These are phyloP conservation scores for Eumaeus atala DNA, from an alignment of 1,140 invertebrate genomes.

Conservation along the genomic window DNA sequence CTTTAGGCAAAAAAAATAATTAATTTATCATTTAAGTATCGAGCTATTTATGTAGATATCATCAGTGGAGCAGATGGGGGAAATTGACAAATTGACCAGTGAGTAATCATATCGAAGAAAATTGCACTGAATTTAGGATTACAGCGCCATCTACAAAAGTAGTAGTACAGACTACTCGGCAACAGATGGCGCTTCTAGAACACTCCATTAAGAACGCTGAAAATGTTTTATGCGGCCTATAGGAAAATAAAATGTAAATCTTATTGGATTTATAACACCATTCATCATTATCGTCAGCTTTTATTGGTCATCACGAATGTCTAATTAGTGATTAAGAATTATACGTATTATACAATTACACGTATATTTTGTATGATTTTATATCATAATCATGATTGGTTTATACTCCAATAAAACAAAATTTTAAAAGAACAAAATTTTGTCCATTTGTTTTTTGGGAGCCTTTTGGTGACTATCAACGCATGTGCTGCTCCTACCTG, in stretches of 20 bases:
- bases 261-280: conserved; percentile 2
- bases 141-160: conserved; percentile 5
- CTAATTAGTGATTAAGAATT: neutral
- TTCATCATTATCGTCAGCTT: neutral
- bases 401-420: neutral
- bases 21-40: too few relatives aligned
- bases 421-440: neutral
- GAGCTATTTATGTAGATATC: too few relatives aligned
- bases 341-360: too few relatives aligned
- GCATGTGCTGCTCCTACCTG: too few relatives aligned
- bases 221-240: too few relatives aligned
- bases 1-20: too few relatives aligned
- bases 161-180: conserved; percentile 38
- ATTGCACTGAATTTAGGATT: too few relatives aligned
- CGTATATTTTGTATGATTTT: neutral
- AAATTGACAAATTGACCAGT: too few relatives aligned
- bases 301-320: neutral
- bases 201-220: neutral
- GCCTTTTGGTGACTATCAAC: too few relatives aligned
- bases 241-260: neutral
- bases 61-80: too few relatives aligned
- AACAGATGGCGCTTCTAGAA: conserved; percentile 39
- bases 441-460: too few relatives aligned
- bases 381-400: neutral
- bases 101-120: too few relatives aligned